These are phyloP conservation scores for Metacarcinus magister DNA, from an alignment of 2,888 invertebrate species.

Conservation along the genomic window DNA sequence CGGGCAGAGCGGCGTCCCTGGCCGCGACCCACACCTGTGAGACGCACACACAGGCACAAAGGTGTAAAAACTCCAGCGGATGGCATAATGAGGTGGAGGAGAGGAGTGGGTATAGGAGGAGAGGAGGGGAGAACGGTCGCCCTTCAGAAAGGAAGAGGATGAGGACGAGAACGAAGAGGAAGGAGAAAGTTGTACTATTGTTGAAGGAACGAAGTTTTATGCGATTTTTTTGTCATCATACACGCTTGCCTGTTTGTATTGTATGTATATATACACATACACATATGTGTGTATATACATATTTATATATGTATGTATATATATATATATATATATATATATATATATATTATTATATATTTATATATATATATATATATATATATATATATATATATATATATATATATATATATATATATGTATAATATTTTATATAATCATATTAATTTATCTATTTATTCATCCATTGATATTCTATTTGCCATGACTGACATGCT, in stretches of 20 bases:
- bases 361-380: slow-evolving; percentile 48
- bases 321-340: slow-evolving; percentile 62
- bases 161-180: neutral
- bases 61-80: slow-evolving; percentile 69
- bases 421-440: neutral
- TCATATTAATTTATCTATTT: neutral
- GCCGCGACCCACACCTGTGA: slow-evolving; percentile 66
- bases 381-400: slow-evolving; percentile 53
- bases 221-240: neutral
- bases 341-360: slow-evolving; percentile 28
- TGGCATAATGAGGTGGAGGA: slow-evolving; percentile 73
- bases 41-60: slow-evolving; percentile 62
- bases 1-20: slow-evolving; percentile 16
- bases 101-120: slow-evolving; percentile 42
- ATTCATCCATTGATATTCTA: neutral
- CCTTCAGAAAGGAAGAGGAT: slow-evolving; percentile 37
- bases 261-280: neutral
- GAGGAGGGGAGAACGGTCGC: slow-evolving; percentile 53
- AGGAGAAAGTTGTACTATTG: neutral
- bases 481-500: neutral
- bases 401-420: slow-evolving; percentile 54
- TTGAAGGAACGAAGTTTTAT: neutral
- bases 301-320: slow-evolving; percentile 38
- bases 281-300: neutral
- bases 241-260: neutral